Conservation (phyloP, 2,113 vertebrate genomes). For the Psilopogon haemacephalus region DNA sequence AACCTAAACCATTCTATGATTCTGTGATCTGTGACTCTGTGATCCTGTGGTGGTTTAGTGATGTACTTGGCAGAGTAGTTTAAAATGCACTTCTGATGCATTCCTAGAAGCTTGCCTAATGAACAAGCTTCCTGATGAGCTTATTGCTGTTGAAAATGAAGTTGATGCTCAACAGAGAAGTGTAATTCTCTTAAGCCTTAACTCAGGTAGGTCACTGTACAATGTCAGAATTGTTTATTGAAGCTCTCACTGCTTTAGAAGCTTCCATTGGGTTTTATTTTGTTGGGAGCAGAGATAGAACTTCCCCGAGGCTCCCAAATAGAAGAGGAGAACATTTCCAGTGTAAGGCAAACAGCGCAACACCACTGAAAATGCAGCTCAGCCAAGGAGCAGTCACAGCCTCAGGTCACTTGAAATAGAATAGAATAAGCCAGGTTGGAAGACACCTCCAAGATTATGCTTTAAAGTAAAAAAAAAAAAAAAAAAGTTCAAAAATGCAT, state of each 20-base stretch:
- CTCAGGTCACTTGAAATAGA: neutral
- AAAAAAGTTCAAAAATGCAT: neutral
- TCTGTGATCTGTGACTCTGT: no score
- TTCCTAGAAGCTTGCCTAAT: neutral
- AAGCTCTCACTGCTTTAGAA: neutral
- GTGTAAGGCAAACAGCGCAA: neutral
- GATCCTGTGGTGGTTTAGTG: no score
- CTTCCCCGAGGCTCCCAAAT: neutral
- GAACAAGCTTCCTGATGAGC: neutral
- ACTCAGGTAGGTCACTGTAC: slow-evolving; percentile 18
- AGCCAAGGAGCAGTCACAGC: neutral
- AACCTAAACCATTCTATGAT: no score
- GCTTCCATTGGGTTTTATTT: neutral
- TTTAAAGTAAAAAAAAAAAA: no score
- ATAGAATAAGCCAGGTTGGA: no score
- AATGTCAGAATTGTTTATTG: slow-evolving; percentile 43
- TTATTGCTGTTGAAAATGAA: neutral
- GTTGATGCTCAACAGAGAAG: slow-evolving; percentile 5
- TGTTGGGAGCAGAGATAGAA: neutral
- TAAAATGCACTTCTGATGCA: neutral
- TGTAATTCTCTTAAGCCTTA: neutral
- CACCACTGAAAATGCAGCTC: neutral
- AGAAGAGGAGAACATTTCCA: no score
- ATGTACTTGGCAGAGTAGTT: no score
- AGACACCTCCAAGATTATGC: no score